Evolutionary conservation across 2,888 invertebrate genomes (phyloP).

Genomic region (Polydrusus pterygomalis): DNA sequence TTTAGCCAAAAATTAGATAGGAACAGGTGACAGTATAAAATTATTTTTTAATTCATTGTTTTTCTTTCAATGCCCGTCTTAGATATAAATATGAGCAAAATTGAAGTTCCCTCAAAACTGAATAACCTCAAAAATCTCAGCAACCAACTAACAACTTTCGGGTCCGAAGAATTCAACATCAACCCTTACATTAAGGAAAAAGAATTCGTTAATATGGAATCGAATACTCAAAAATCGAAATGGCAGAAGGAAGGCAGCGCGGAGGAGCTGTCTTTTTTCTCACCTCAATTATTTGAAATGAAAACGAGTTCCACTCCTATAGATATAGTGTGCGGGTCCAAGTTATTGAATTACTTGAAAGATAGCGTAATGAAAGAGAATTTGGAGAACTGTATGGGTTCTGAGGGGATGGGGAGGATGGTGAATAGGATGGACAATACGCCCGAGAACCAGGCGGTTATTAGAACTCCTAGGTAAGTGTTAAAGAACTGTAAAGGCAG

Average conservation of each 20-base stretch:
- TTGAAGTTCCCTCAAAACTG: slow-evolving; percentile 1
- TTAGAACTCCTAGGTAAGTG: slow-evolving; percentile 28
- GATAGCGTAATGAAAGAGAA: slow-evolving; percentile 42
- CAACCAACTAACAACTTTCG: slow-evolving; percentile 30
- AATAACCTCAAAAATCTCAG: slow-evolving; percentile 32
- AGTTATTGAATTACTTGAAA: slow-evolving; percentile 41
- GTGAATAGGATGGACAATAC: slow-evolving; percentile 27
- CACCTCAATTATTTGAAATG: slow-evolving; percentile 61
- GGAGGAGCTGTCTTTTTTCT: slow-evolving; percentile 65
- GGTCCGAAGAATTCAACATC: slow-evolving; percentile 55
- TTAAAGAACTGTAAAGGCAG: too few relatives aligned
- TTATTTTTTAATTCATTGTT: too few relatives aligned
- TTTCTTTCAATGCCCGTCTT: neutral
- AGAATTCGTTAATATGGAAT: slow-evolving; percentile 33
- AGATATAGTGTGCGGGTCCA: slow-evolving; percentile 45
- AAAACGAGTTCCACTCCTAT: slow-evolving; percentile 66
- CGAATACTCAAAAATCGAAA: slow-evolving; percentile 15
- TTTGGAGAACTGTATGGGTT: neutral
- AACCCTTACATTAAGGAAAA: slow-evolving; percentile 60
- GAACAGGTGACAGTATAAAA: too few relatives aligned
- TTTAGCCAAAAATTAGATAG: too few relatives aligned
- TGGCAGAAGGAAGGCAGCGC: slow-evolving; percentile 56
- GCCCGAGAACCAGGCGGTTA: slow-evolving; percentile 18
- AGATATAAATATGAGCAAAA: slow-evolving; percentile 17
- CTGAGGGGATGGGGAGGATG: slow-evolving; percentile 3